Evolutionary conservation across 2,113 vertebrate genomes (phyloP).

Genomic region (Baryphthengus martii): DNA sequence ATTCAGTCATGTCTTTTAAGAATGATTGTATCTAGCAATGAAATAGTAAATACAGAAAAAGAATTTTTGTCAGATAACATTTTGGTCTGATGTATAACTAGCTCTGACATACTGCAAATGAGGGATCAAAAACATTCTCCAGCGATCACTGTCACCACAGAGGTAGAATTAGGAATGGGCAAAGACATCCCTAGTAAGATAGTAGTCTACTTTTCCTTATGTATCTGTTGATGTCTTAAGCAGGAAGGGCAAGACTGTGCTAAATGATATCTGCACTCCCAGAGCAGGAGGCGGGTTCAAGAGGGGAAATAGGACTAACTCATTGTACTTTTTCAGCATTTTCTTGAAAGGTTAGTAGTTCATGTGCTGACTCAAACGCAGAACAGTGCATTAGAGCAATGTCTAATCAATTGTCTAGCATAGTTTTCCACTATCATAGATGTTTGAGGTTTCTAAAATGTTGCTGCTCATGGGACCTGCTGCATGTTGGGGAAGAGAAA

Average conservation of each 20-base stretch:
- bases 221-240: not conserved
- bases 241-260: not conserved
- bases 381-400: not conserved
- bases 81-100: not conserved
- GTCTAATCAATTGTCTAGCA: not conserved
- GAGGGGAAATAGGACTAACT: not conserved
- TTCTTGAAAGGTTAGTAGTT: not conserved
- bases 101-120: not conserved
- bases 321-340: not conserved
- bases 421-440: not conserved
- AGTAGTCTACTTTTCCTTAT: not conserved
- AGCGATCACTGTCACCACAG: not conserved
- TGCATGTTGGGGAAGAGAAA: not conserved
- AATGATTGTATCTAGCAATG: not conserved
- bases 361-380: not conserved
- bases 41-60: not conserved
- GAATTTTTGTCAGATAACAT: not conserved
- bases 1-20: not conserved
- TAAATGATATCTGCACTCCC: not conserved
- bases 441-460: not conserved
- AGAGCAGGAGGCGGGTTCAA: not conserved
- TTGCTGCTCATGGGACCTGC: not conserved
- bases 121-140: not conserved
- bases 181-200: not conserved
- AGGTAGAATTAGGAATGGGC: not conserved